Evolutionary conservation across 2,113 vertebrate genomes (phyloP).

Genomic region (Felis catus): F.catus_Fca126_mat1.0 CM031416.1:88664501-88665000

Average conservation of each 20-base stretch:
- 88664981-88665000: conserved; percentile 47
- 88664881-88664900: conserved; percentile 58
- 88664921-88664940: conserved; percentile 73
- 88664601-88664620: no score
- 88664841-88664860: conserved; percentile 65
- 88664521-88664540: conserved; percentile 39
- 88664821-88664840: conserved; percentile 46
- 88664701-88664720: no score
- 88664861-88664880: conserved; percentile 47
- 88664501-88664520: conserved; percentile 52
- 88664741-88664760: no score
- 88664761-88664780: no score
- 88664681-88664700: no score
- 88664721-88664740: no score
- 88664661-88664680: no score
- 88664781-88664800: neutral
- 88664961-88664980: conserved; percentile 67
- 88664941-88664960: conserved; percentile 71
- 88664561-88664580: no score
- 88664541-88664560: no score
- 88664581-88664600: no score
- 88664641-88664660: no score
- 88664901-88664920: conserved; percentile 39
- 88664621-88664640: no score
- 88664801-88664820: conserved; percentile 30